These are phyloP conservation scores for Falco concolor DNA, from an alignment of 2,797 vertebrate genomes.

Conservation along the genomic window DNA sequence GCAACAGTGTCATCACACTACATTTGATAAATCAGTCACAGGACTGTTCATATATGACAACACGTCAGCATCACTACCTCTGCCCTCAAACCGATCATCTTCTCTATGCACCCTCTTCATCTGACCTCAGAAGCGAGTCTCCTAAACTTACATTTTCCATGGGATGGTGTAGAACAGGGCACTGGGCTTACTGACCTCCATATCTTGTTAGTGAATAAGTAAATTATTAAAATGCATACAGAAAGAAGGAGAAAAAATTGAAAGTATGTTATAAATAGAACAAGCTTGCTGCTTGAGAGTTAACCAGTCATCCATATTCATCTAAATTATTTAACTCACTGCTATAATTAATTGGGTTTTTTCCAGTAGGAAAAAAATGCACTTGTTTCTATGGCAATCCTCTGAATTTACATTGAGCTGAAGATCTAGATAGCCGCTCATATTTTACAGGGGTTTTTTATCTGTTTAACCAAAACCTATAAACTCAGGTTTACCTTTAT, in stretches of 20 bases:
- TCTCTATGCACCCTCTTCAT: not conserved
- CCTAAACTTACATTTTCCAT: not conserved
- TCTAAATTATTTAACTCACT: slow-evolving; percentile 37
- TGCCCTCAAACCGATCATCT: not conserved
- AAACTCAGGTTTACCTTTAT: not conserved
- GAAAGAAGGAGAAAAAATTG: not conserved
- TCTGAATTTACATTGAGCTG: not conserved
- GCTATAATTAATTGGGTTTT: not conserved
- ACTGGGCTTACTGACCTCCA: not conserved
- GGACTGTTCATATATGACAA: not conserved
- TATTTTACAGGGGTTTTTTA: not conserved
- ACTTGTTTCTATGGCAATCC: not conserved
- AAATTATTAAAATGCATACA: slow-evolving; percentile 1
- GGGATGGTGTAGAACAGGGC: not conserved
- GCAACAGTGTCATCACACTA: not conserved
- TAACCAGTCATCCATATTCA: not conserved
- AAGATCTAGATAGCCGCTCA: not conserved
- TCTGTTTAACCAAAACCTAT: not conserved
- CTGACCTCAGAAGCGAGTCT: not conserved
- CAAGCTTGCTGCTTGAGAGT: not conserved
- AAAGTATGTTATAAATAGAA: not conserved
- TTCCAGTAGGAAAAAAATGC: not conserved
- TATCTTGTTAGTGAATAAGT: not conserved
- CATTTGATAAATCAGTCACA: not conserved
- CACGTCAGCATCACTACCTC: not conserved